Evolutionary conservation across 2,113 vertebrate genomes (phyloP).

Genomic region (Aldabrachelys gigantea): DNA sequence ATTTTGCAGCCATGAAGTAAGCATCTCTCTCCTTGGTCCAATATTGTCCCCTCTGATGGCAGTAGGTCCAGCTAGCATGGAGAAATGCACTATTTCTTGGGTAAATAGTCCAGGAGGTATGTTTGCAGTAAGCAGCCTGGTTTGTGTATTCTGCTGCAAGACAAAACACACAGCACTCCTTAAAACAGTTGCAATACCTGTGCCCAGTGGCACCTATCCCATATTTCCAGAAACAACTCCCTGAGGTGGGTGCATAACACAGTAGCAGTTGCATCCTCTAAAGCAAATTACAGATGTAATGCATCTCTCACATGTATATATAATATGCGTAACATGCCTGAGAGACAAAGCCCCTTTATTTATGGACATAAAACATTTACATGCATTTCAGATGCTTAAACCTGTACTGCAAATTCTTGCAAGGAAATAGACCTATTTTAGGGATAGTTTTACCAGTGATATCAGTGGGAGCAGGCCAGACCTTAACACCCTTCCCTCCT

Average conservation of each 20-base stretch:
- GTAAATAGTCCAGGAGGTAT: fast-evolving
- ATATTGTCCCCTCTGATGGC: neutral
- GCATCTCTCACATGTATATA: fast-evolving
- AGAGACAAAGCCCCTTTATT: neutral
- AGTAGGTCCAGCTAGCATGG: fast-evolving
- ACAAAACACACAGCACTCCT: neutral
- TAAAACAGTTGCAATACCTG: neutral
- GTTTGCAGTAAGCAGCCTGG: neutral
- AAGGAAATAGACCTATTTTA: neutral
- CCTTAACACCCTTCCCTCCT: neutral
- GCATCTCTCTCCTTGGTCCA: fast-evolving
- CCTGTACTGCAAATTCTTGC: neutral
- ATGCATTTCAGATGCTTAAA: neutral
- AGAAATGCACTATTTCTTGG: fast-evolving
- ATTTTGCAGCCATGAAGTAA: neutral
- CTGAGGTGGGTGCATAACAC: fast-evolving
- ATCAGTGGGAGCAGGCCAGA: neutral
- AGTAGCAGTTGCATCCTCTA: neutral
- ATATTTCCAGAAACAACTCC: fast-evolving
- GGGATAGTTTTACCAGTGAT: neutral
- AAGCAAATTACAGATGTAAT: fast-evolving
- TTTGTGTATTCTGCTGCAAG: fast-evolving
- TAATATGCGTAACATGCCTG: fast-evolving
- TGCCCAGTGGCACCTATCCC: fast-evolving
- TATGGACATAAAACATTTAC: neutral